Percentiles rank a stretch among this genome's conserved stretches.
phyloP scores from a whole-genome alignment of 1,140 invertebrate genomes.

The Marisa cornuarietis region DNA sequence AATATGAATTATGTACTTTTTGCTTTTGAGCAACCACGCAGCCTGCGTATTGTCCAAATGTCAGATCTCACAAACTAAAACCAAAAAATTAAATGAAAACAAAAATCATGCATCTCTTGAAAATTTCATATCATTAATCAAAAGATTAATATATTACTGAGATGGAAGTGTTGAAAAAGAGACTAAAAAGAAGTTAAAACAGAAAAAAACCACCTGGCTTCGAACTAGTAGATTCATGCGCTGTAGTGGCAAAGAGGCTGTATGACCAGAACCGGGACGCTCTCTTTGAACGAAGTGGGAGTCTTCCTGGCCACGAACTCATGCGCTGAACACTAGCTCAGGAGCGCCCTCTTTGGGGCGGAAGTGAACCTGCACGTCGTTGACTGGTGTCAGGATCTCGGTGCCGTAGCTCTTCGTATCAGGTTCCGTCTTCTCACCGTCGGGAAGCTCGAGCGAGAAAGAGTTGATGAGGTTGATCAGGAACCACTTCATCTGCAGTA shows the following conservation, averaged over 20 bases:
- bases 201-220: not conserved
- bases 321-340: no score
- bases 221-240: not conserved
- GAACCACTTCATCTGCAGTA: conserved; percentile 65
- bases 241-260: conserved; percentile 16
- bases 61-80: no score
- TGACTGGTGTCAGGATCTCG: conserved; percentile 64
- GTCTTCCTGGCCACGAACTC: no score
- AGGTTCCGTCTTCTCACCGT: conserved; percentile 51
- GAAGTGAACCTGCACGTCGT: conserved; percentile 57
- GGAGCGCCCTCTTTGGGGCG: conserved; percentile 32
- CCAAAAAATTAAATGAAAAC: no score
- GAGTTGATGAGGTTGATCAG: conserved; percentile 55
- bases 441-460: conserved; percentile 57
- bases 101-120: no score
- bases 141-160: no score
- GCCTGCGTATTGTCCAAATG: no score
- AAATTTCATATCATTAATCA: no score
- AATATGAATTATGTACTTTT: no score
- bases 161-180: not conserved
- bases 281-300: no score
- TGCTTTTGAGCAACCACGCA: no score
- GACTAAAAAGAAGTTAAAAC: not conserved
- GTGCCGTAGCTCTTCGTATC: conserved; percentile 62
- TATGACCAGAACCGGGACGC: conserved; percentile 24